Percentiles rank a stretch among this genome's conserved stretches.
These are phyloP conservation scores for Caranx ignobilis DNA, from an alignment of 2,113 vertebrate species.

Conservation along the genomic window DNA sequence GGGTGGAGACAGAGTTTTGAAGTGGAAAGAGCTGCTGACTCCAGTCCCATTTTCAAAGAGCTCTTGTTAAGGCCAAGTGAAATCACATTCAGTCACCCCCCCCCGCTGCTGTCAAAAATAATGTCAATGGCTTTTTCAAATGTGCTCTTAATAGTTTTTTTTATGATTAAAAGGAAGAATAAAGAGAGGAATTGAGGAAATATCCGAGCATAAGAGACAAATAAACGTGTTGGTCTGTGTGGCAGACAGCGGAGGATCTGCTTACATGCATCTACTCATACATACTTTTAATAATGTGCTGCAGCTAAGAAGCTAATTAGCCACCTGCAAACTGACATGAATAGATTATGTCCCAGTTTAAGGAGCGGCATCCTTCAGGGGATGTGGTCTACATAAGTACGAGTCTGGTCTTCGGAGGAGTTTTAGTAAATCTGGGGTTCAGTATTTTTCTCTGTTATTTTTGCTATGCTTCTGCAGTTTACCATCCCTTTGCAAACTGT, in stretches of 20 bases:
- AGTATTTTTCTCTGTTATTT: no score
- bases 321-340: background rate
- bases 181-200: background rate
- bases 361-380: no score
- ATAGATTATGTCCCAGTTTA: no score
- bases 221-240: background rate
- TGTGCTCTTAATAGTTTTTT: background rate
- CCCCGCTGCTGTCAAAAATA: background rate
- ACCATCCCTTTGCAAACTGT: no score
- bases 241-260: background rate
- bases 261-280: background rate
- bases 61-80: background rate
- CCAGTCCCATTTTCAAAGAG: background rate
- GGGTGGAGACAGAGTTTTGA: background rate
- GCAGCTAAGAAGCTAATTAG: background rate
- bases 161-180: background rate
- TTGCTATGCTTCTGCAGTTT: no score
- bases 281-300: slow-evolving; percentile 1
- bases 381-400: no score
- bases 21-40: background rate
- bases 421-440: no score
- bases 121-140: background rate
- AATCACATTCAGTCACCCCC: background rate
- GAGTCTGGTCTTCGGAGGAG: no score
- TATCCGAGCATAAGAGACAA: background rate